Conservation (phyloP, 1,140 invertebrate species). For the Cepaea nemoralis region DNA sequence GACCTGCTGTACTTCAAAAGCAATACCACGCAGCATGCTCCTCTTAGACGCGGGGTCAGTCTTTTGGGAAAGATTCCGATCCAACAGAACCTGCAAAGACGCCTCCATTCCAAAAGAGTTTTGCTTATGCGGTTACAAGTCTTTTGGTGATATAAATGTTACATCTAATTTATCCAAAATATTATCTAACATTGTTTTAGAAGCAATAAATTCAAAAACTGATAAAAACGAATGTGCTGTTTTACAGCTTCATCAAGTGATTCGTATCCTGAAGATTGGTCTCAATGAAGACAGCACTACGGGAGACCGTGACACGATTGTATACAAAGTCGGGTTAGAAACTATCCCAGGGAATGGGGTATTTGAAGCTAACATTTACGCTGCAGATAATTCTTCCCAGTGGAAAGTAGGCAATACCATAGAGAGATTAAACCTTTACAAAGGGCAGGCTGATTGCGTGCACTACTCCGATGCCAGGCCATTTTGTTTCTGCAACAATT, state of each 20-base stretch:
- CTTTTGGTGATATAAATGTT: neutral
- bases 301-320: neutral
- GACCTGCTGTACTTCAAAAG: too few species aligned
- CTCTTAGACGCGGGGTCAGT: neutral
- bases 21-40: neutral
- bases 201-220: neutral
- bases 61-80: slow-evolving; percentile 7
- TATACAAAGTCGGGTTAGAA: neutral
- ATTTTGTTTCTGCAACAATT: slow-evolving; percentile 6
- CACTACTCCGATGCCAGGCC: neutral
- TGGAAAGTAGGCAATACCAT: neutral
- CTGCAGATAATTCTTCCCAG: too few species aligned
- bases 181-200: neutral
- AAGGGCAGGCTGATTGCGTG: neutral
- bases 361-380: neutral
- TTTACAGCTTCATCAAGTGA: neutral
- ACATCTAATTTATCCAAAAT: neutral
- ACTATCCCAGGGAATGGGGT: neutral
- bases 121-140: neutral
- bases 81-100: slow-evolving; percentile 14
- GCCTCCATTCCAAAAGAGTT: neutral
- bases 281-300: neutral
- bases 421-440: too few species aligned
- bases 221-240: neutral
- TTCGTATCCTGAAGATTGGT: neutral